Conservation (phyloP, 2,888 invertebrate genomes). For the Sericinus montela region DNA sequence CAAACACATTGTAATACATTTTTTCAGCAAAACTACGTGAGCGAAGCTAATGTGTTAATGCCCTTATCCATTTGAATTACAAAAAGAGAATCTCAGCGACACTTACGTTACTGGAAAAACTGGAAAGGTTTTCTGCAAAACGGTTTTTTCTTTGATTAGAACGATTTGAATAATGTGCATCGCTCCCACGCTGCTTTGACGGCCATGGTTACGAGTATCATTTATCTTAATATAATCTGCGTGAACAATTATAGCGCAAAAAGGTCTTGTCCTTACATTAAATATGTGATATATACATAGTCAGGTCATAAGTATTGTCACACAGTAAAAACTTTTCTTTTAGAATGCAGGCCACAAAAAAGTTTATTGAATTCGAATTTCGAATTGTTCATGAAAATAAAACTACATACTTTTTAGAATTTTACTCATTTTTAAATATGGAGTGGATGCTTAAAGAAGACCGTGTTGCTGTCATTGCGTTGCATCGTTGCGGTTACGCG, state of each 20-base stretch:
- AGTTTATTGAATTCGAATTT: no score
- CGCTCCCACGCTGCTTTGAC: constrained; percentile 57
- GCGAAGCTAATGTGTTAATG: constrained; percentile 18
- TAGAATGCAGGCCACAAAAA: no score
- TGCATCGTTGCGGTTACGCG: no score
- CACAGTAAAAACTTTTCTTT: no score
- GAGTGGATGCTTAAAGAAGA: no score
- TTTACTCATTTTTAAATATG: no score
- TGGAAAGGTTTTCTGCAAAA: constrained; percentile 63
- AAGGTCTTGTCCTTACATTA: constrained; percentile 25
- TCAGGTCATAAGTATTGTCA: no score
- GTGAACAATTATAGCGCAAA: constrained; percentile 15
- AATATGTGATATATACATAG: constrained; percentile 23
- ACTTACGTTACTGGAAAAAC: constrained; percentile 71
- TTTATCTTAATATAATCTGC: constrained; percentile 29
- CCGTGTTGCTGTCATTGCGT: no score
- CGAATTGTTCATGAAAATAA: no score
- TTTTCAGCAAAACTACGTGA: constrained; percentile 10
- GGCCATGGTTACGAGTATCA: constrained; percentile 36
- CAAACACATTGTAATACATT: background rate
- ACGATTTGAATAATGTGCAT: constrained; percentile 59
- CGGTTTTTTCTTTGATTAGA: constrained; percentile 40
- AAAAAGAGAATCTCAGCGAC: constrained; percentile 33
- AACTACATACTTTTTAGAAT: no score
- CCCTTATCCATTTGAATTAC: constrained; percentile 40